Conservation (phyloP, 2,797 vertebrate genomes). For the Champsocephalus gunnari region DNA sequence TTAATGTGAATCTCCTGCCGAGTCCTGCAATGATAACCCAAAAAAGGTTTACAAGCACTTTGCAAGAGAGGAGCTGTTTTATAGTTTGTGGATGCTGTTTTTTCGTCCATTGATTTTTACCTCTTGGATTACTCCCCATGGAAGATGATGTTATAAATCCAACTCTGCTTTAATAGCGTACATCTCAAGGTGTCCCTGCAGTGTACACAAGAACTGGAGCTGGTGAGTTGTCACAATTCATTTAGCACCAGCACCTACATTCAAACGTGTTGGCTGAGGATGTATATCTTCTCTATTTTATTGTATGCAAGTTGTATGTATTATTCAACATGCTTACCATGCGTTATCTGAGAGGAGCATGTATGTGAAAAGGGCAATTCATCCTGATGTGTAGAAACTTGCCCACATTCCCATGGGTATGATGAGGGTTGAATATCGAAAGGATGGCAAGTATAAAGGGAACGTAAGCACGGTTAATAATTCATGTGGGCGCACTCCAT, state of each 20-base stretch:
- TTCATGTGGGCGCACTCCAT: slow-evolving; percentile 78
- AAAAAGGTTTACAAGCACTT: slow-evolving; percentile 77
- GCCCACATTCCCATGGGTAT: slow-evolving; percentile 69
- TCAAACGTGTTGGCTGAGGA: slow-evolving; percentile 51
- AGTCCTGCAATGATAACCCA: slow-evolving; percentile 51
- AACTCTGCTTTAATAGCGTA: slow-evolving; percentile 70
- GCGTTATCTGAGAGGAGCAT: slow-evolving; percentile 54
- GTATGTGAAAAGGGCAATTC: slow-evolving; percentile 63
- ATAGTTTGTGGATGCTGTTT: slow-evolving; percentile 62
- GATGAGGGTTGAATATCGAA: slow-evolving; percentile 75
- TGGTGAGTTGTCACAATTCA: slow-evolving; percentile 50
- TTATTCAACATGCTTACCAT: slow-evolving; percentile 60
- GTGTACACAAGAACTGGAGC: slow-evolving; percentile 47
- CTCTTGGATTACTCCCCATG: slow-evolving; percentile 66
- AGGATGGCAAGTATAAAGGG: slow-evolving; percentile 74
- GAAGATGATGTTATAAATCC: slow-evolving; percentile 74
- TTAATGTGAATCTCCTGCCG: slow-evolving; percentile 49
- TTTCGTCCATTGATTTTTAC: slow-evolving; percentile 75
- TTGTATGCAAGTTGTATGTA: slow-evolving; percentile 54
- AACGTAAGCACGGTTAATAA: slow-evolving; percentile 81
- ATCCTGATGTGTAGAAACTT: slow-evolving; percentile 63
- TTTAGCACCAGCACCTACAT: slow-evolving; percentile 49
- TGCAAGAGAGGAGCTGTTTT: slow-evolving; percentile 66
- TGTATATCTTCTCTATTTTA: slow-evolving; percentile 29
- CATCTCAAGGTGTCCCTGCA: slow-evolving; percentile 71